Evolutionary conservation across 1,140 invertebrate genomes (phyloP).

Genomic region (Caenorhabditis brenneri): DNA sequence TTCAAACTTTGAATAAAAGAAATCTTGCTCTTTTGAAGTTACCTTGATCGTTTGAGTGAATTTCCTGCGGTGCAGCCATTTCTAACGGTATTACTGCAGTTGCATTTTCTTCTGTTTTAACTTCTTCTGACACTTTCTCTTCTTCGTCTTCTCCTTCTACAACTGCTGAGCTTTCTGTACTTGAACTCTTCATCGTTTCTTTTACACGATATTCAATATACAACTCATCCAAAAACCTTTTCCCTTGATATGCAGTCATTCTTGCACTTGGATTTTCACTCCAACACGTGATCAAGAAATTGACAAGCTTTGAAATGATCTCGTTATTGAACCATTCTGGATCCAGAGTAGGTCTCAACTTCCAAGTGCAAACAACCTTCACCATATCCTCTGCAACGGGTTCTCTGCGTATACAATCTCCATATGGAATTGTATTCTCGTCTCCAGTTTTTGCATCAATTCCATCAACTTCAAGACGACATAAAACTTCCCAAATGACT

Average conservation of each 20-base stretch:
- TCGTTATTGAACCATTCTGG: neutral
- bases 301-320: neutral
- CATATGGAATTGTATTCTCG: neutral
- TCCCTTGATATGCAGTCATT: neutral
- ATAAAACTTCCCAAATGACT: conserved; percentile 7
- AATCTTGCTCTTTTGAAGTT: too few species aligned
- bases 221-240: neutral
- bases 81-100: too few species aligned
- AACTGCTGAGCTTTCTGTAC: too few species aligned
- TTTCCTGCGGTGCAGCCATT: too few species aligned
- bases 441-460: neutral
- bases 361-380: neutral
- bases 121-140: too few species aligned
- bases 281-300: neutral
- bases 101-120: too few species aligned
- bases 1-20: too few species aligned
- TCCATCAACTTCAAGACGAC: neutral
- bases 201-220: neutral
- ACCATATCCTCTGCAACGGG: neutral
- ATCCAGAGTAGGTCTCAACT: neutral
- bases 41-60: too few species aligned
- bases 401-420: neutral
- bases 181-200: neutral
- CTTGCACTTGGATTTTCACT: neutral
- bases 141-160: too few species aligned